Conservation (phyloP, 2,888 invertebrate species). For the Meiosimyza platycephala region DNA sequence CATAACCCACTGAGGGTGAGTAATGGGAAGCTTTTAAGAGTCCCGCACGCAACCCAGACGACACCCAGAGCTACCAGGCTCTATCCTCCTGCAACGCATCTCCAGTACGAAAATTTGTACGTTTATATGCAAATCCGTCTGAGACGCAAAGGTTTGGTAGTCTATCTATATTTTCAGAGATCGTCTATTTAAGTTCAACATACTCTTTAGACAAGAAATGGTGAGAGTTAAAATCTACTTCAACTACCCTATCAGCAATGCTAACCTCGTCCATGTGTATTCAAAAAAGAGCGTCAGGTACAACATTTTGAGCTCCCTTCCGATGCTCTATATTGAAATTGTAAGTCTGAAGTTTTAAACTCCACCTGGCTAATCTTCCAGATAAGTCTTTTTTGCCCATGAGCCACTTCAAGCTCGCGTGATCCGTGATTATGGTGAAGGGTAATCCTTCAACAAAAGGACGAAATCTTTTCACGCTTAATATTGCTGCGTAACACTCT, state of each 20-base stretch:
- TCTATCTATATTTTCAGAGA: not conserved
- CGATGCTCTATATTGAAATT: slow-evolving; percentile 32
- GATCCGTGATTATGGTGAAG: slow-evolving; percentile 48
- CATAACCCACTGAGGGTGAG: slow-evolving; percentile 26
- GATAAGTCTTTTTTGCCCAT: slow-evolving; percentile 47
- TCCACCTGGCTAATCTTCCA: slow-evolving; percentile 48
- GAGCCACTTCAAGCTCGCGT: slow-evolving; percentile 49
- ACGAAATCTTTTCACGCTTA: slow-evolving; percentile 31
- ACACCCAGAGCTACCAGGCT: too few species aligned
- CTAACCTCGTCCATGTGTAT: too few species aligned
- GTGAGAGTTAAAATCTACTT: not conserved
- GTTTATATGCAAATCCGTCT: not conserved
- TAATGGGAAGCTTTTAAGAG: slow-evolving; percentile 43
- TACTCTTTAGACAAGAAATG: not conserved
- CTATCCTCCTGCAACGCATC: not conserved
- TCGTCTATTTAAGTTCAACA: too few species aligned
- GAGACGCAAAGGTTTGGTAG: not conserved
- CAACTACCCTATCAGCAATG: not conserved
- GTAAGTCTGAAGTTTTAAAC: slow-evolving; percentile 45
- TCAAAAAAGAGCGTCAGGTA: too few species aligned
- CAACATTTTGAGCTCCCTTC: too few species aligned
- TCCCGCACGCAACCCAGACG: too few species aligned
- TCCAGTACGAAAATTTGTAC: not conserved
- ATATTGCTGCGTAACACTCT: slow-evolving; percentile 31
- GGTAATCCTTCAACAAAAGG: slow-evolving; percentile 41